Evolutionary conservation across 2,888 invertebrate species (phyloP).

Genomic region (Diogma glabrata): DNA sequence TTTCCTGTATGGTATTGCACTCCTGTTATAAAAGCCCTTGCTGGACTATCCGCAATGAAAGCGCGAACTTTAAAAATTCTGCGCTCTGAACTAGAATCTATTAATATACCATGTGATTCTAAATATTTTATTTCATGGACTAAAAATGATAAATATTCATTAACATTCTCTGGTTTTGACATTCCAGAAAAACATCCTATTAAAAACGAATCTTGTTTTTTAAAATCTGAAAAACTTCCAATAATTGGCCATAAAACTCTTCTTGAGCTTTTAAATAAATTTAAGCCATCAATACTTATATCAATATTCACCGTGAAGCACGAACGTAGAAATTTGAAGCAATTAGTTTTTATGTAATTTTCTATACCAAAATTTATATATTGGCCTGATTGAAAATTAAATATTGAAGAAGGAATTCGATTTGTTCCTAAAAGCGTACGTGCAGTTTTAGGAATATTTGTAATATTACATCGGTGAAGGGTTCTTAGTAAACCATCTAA

Average conservation of each 20-base stretch:
- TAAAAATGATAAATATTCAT: neutral
- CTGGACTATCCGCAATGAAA: too few species aligned
- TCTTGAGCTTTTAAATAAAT: conserved; percentile 8
- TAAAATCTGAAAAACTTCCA: conserved; percentile 8
- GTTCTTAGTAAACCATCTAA: neutral
- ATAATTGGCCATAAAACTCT: conserved; percentile 9
- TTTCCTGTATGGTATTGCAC: too few species aligned
- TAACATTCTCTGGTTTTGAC: conserved; percentile 4
- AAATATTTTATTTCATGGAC: neutral
- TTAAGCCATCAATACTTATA: conserved; percentile 3
- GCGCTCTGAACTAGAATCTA: too few species aligned
- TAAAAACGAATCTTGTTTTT: neutral
- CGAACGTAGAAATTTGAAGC: neutral
- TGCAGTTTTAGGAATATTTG: neutral
- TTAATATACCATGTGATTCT: too few species aligned
- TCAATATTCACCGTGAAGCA: neutral
- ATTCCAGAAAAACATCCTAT: neutral
- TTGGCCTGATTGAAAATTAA: neutral
- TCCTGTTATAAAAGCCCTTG: too few species aligned
- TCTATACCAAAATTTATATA: conserved; percentile 8
- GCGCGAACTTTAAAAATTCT: too few species aligned
- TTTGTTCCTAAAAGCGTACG: neutral
- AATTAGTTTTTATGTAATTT: conserved; percentile 6
- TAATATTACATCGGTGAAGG: conserved; percentile 1
- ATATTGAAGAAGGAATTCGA: neutral